A percentile compares a stretch with the other conserved stretches of the same genome.
Conservation (phyloP, 37 sponge, comb jelly and placozoan species). For the Crambe crambe region DNA sequence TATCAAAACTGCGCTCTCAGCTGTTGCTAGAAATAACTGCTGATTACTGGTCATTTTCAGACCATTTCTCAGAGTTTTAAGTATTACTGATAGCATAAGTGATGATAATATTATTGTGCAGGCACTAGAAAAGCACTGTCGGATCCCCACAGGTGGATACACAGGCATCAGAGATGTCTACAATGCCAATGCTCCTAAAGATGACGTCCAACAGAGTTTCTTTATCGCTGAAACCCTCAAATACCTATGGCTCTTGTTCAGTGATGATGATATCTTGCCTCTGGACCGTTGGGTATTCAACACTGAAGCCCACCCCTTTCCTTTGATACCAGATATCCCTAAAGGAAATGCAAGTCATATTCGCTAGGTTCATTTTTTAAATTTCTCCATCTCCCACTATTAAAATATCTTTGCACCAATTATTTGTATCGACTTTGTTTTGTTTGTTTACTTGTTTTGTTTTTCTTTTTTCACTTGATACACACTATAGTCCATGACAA, state of each 20-base stretch:
- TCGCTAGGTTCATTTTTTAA: no score
- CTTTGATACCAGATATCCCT: conserved; percentile 63
- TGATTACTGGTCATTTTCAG: no score
- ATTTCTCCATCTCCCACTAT: no score
- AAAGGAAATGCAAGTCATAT: not conserved
- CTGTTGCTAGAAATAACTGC: no score
- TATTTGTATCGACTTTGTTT: no score
- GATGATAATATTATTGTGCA: conserved; percentile 3
- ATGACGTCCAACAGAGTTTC: conserved; percentile 94
- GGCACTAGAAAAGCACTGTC: conserved; percentile 80
- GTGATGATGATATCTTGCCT: conserved; percentile 66
- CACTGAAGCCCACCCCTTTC: conserved; percentile 98
- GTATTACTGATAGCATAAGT: no score
- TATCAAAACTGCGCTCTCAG: no score
- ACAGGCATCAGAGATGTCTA: conserved; percentile 77
- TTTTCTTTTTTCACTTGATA: no score
- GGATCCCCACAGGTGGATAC: conserved; percentile 68
- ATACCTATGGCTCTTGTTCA: conserved; percentile 86
- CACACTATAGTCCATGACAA: no score
- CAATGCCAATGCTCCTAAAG: conserved; percentile 48
- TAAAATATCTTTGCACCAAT: no score
- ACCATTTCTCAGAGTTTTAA: no score
- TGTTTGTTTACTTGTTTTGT: no score
- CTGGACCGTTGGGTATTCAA: conserved; percentile 90
- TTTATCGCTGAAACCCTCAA: conserved; percentile 96